Conservation (phyloP, 2,797 vertebrate genomes). For the Xerus rutilus region DNA sequence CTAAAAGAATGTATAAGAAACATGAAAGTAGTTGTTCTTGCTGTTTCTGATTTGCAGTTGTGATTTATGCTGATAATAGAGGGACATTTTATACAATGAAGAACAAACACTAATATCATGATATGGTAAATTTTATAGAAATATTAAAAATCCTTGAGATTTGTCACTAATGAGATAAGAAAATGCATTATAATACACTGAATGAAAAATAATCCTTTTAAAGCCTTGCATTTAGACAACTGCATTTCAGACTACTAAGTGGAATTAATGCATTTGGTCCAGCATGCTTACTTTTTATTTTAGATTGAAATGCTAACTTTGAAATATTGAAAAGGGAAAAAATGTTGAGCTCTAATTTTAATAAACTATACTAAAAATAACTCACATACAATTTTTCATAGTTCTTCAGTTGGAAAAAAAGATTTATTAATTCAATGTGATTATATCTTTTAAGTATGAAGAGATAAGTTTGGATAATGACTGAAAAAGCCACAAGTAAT, state of each 20-base stretch:
- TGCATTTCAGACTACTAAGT: background rate
- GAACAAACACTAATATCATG: background rate
- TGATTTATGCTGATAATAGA: background rate
- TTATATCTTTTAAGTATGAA: background rate
- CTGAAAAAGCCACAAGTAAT: background rate
- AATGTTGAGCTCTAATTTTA: background rate
- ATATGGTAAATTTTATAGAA: slow-evolving; percentile 23
- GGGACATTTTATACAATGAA: background rate
- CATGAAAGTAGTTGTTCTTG: background rate
- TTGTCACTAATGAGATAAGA: background rate
- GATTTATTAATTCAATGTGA: background rate
- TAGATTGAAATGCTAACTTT: slow-evolving; percentile 5
- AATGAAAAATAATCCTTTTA: background rate
- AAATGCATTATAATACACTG: background rate
- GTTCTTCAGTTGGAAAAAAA: background rate
- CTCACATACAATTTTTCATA: background rate
- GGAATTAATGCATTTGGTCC: background rate
- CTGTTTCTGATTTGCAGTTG: background rate
- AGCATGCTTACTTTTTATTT: slow-evolving; percentile 14
- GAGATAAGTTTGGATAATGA: background rate
- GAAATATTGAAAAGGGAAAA: background rate
- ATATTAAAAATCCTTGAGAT: background rate
- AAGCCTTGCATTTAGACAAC: background rate
- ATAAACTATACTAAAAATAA: background rate
- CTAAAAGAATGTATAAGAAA: background rate